A percentile compares a stretch with the other conserved stretches of the same genome.
Conservation (phyloP, 2,113 vertebrate genomes). For the Delphinapterus leucas region DNA sequence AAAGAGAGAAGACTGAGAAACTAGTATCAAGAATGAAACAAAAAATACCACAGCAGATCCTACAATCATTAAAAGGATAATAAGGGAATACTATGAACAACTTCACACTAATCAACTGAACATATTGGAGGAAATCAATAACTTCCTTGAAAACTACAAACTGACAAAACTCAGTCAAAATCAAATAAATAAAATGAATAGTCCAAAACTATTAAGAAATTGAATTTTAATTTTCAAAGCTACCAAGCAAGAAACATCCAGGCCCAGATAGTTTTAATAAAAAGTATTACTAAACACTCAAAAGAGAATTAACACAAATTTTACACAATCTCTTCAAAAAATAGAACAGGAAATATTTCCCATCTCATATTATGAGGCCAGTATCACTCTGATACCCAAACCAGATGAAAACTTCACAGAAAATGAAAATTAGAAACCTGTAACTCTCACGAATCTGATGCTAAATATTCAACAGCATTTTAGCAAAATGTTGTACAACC, state of each 20-base stretch:
- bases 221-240: not conserved
- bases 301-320: not conserved
- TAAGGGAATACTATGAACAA: not conserved
- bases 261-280: not conserved
- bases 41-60: not conserved
- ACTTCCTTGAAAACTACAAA: not conserved
- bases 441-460: not conserved
- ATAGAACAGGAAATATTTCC: not conserved
- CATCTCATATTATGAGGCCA: no score
- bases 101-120: not conserved
- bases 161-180: not conserved
- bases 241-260: not conserved
- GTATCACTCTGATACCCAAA: not conserved
- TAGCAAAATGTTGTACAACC: not conserved
- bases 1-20: not conserved
- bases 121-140: not conserved
- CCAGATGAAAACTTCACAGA: no score
- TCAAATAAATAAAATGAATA: not conserved
- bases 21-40: not conserved
- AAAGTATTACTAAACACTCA: not conserved
- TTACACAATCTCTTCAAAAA: not conserved
- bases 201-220: not conserved
- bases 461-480: not conserved
- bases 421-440: not conserved
- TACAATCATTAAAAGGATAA: not conserved